Evolutionary conservation across 2,797 vertebrate genomes (phyloP).

Genomic region (Pangasius djambal): DNA sequence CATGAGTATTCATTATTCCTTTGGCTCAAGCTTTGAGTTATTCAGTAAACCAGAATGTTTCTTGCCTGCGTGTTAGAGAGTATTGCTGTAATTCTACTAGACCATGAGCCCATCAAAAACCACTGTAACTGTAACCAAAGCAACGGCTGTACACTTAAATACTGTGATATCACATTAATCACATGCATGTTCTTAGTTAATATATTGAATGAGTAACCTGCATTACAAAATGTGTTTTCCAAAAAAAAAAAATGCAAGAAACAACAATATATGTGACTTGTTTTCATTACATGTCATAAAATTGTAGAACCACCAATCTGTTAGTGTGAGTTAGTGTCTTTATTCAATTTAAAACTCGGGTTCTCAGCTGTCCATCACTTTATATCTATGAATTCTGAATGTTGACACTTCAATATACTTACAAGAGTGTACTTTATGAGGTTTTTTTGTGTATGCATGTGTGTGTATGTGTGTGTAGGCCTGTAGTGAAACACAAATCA

Average conservation of each 20-base stretch:
- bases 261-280: background rate
- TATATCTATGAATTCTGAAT: constrained; percentile 43
- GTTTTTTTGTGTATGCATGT: constrained; percentile 21
- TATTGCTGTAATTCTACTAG: background rate
- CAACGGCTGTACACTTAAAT: background rate
- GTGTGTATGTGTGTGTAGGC: background rate
- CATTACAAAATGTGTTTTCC: background rate
- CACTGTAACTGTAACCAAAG: background rate
- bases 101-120: background rate
- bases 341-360: constrained; percentile 44
- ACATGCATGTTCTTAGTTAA: background rate
- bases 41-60: background rate
- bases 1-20: background rate
- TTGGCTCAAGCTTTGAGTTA: background rate
- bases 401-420: constrained; percentile 52
- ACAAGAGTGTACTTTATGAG: constrained; percentile 17
- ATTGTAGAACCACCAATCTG: constrained; percentile 17
- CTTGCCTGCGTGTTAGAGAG: background rate
- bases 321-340: background rate
- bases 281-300: constrained; percentile 49
- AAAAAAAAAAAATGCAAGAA: background rate
- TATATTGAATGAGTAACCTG: background rate
- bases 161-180: background rate
- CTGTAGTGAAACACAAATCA: constrained; percentile 43
- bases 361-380: constrained; percentile 35